phyloP scores from a whole-genome alignment of 2,113 vertebrate genomes.

The Perccottus glenii region DNA sequence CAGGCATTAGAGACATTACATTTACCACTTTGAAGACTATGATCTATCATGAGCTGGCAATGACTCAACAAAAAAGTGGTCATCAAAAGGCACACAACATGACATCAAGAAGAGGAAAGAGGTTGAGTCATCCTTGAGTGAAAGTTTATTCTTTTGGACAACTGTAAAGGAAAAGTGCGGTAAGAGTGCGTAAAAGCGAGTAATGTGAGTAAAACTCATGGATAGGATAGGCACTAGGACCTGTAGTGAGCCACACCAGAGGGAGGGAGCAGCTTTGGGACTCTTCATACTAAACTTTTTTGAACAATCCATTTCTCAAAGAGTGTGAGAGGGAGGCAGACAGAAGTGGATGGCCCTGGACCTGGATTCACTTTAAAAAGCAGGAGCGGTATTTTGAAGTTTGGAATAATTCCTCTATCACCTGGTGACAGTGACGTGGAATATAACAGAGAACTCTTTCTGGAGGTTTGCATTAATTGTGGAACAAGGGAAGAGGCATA shows the following conservation, averaged over 20 bases:
- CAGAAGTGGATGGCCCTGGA: constrained; percentile 67
- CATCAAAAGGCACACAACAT: neutral
- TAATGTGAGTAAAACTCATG: constrained; percentile 25
- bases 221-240: constrained; percentile 80
- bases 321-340: constrained; percentile 71
- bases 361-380: constrained; percentile 69
- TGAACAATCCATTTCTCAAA: constrained; percentile 78
- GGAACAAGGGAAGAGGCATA: constrained; percentile 51
- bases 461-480: constrained; percentile 54
- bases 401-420: constrained; percentile 61
- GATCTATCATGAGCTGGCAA: neutral
- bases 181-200: constrained; percentile 30
- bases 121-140: constrained; percentile 6
- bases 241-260: constrained; percentile 62
- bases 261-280: constrained; percentile 74
- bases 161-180: constrained; percentile 1
- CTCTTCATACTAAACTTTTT: constrained; percentile 75
- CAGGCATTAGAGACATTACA: neutral
- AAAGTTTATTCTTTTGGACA: constrained; percentile 9
- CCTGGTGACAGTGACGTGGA: constrained; percentile 61
- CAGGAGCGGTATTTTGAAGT: constrained; percentile 63
- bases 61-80: constrained; percentile 23
- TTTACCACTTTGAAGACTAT: neutral
- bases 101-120: constrained; percentile 17
- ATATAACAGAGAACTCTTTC: constrained; percentile 56